phyloP scores from a whole-genome alignment of 2,888 invertebrate species.

The Drosophila borborema region DNA sequence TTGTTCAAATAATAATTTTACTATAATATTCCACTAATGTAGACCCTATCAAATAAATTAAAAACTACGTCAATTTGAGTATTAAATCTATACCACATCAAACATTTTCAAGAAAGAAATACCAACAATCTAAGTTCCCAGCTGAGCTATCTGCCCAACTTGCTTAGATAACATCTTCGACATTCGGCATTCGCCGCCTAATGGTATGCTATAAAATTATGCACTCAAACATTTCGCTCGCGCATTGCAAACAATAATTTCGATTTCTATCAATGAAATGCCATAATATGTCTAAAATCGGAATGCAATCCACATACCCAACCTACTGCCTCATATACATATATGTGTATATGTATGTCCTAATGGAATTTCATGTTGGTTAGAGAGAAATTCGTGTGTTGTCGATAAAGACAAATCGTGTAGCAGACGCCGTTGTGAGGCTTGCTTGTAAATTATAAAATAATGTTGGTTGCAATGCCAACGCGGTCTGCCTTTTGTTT shows the following conservation, averaged over 20 bases:
- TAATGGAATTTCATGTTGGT: conserved; percentile 65
- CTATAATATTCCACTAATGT: too few relatives aligned
- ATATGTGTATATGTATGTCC: conserved; percentile 8
- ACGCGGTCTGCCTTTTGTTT: conserved; percentile 53
- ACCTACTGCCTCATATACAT: not conserved
- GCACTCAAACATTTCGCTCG: conserved; percentile 15
- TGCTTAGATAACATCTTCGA: conserved; percentile 24
- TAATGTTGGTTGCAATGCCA: conserved; percentile 78
- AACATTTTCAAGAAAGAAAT: not conserved
- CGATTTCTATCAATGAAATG: conserved; percentile 73
- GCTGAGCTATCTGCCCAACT: not conserved
- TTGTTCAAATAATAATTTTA: too few relatives aligned
- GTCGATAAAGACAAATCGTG: conserved; percentile 74
- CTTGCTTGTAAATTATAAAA: conserved; percentile 79
- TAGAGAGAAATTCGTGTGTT: conserved; percentile 35
- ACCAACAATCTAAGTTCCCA: not conserved
- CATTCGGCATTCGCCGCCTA: conserved; percentile 1
- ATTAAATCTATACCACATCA: too few relatives aligned
- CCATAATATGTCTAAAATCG: conserved; percentile 46
- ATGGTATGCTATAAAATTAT: conserved; percentile 29
- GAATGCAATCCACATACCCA: conserved; percentile 8
- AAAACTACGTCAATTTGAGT: too few relatives aligned
- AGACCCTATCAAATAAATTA: too few relatives aligned
- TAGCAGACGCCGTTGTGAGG: conserved; percentile 56
- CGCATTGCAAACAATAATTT: conserved; percentile 53